These are phyloP conservation scores for Pollenia griseotomentosa DNA, from an alignment of 2,888 invertebrate genomes.

Conservation along the genomic window DNA sequence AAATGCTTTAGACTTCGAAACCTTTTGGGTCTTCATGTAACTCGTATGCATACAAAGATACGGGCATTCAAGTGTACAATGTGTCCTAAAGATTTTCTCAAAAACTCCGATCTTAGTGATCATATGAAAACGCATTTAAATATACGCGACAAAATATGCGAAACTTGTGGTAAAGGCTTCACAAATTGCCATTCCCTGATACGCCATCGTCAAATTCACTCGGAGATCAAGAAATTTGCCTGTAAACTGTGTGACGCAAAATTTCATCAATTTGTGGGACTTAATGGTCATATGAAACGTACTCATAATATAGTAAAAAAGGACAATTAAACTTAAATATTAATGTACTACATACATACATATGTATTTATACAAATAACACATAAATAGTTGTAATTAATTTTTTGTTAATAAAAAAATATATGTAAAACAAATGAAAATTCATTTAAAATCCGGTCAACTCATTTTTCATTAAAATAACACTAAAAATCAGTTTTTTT, in stretches of 20 bases:
- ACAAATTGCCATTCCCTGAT: conserved; percentile 80
- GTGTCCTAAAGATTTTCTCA: conserved; percentile 78
- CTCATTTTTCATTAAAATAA: too few species aligned
- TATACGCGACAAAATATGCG: conserved; percentile 80
- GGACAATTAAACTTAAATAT: conserved; percentile 36
- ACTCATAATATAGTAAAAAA: conserved; percentile 77
- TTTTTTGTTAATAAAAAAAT: too few species aligned
- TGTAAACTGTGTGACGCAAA: conserved; percentile 80
- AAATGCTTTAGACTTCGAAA: conserved; percentile 78
- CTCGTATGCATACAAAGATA: conserved; percentile 72
- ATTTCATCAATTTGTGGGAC: conserved; percentile 81
- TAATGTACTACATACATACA: not conserved
- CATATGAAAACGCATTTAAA: conserved; percentile 81
- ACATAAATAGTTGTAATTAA: too few species aligned
- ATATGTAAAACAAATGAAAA: too few species aligned
- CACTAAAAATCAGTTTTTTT: too few species aligned
- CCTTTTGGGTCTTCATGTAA: conserved; percentile 77
- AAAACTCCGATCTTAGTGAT: conserved; percentile 78
- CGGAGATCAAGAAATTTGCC: conserved; percentile 79
- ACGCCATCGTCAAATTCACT: conserved; percentile 80
- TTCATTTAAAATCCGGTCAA: too few species aligned
- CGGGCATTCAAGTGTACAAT: conserved; percentile 75
- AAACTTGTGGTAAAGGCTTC: conserved; percentile 80
- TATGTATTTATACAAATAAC: not conserved
- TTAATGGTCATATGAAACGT: conserved; percentile 81